Conservation (phyloP, 2,888 invertebrate genomes). For the Dryadula phaetusa region DNA sequence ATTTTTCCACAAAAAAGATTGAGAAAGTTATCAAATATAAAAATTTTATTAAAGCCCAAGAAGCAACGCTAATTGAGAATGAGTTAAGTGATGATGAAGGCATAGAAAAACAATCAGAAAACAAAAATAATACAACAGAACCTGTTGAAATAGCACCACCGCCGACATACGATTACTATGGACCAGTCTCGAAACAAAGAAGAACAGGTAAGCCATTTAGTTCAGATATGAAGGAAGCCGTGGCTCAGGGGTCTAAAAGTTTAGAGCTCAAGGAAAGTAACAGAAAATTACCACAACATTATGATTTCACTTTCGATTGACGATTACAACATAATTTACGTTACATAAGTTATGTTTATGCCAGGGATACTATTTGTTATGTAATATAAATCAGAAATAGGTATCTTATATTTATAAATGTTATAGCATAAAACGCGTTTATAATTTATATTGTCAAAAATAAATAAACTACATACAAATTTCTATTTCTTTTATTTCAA, state of each 20-base stretch:
- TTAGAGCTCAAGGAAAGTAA: constrained; percentile 67
- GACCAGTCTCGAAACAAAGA: constrained; percentile 70
- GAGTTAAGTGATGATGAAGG: constrained; percentile 62
- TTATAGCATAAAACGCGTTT: neutral
- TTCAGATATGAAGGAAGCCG: constrained; percentile 74
- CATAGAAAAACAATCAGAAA: constrained; percentile 45
- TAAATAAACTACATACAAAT: constrained; percentile 38
- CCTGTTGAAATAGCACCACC: constrained; percentile 86
- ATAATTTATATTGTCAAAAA: neutral
- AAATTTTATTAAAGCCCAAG: constrained; percentile 68
- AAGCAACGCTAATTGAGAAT: constrained; percentile 65
- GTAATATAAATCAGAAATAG: neutral
- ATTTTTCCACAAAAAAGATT: constrained; percentile 65
- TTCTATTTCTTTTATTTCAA: constrained; percentile 38
- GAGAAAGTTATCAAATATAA: constrained; percentile 61
- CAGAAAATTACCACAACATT: constrained; percentile 65
- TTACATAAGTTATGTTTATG: too few relatives aligned
- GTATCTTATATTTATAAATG: neutral
- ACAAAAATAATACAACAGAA: constrained; percentile 50
- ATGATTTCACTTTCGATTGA: constrained; percentile 75
- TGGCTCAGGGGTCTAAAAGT: constrained; percentile 73
- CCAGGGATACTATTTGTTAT: too few relatives aligned
- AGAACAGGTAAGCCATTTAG: constrained; percentile 68
- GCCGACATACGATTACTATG: constrained; percentile 86
- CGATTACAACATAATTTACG: neutral